phyloP scores from a whole-genome alignment of 2,113 vertebrate genomes.

The Eubucco bourcierii region DNA sequence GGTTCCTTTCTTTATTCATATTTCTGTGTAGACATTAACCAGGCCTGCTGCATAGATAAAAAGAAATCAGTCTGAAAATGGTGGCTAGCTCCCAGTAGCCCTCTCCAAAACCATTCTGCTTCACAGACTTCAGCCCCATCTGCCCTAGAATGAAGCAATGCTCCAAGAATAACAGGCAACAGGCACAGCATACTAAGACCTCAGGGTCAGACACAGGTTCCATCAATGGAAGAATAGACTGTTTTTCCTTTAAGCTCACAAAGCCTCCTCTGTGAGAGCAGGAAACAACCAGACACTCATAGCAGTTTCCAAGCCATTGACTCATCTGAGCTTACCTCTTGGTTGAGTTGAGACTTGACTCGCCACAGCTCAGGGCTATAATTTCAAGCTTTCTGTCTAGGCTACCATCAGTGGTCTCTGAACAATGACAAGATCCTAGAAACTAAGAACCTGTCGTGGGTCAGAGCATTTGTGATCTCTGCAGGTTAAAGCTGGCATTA shows the following conservation, averaged over 20 bases:
- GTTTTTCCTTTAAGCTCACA: background rate
- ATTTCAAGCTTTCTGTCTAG: background rate
- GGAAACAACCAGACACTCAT: background rate
- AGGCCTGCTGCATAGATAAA: constrained; percentile 15
- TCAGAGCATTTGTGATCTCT: background rate
- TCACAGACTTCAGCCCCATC: constrained; percentile 32
- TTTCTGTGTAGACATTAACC: constrained; percentile 22
- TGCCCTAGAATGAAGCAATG: background rate
- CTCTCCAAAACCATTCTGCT: constrained; percentile 30
- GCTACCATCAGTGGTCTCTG: background rate
- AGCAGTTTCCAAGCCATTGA: background rate
- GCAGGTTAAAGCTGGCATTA: background rate
- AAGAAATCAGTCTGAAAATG: constrained; percentile 48
- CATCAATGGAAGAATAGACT: background rate
- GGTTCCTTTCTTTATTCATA: background rate
- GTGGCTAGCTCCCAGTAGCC: constrained; percentile 31
- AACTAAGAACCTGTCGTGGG: background rate
- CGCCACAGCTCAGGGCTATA: background rate
- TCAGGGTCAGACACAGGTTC: background rate
- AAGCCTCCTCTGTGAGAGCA: background rate
- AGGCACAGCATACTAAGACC: background rate
- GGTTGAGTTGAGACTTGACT: background rate
- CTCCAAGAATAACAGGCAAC: constrained; percentile 1
- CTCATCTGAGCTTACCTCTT: background rate
- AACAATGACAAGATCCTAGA: background rate